Percentiles rank a stretch among this genome's conserved stretches.
These are phyloP conservation scores for Strix aluco DNA, from an alignment of 2,113 vertebrate genomes.

Conservation along the genomic window DNA sequence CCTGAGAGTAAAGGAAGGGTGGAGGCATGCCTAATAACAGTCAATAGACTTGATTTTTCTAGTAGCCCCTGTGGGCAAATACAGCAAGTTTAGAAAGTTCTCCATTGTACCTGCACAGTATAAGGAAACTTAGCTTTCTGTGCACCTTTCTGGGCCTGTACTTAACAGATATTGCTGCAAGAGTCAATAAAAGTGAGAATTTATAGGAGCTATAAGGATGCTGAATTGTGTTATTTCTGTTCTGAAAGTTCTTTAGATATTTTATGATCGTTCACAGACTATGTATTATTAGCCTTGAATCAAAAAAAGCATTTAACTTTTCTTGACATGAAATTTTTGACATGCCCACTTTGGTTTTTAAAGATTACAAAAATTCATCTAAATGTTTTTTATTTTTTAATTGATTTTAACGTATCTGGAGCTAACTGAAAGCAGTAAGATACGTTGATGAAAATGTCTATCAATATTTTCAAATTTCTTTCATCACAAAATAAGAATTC, in stretches of 20 bases:
- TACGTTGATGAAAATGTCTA: neutral
- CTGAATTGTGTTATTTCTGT: neutral
- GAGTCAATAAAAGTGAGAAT: neutral
- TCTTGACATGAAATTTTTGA: fast-evolving
- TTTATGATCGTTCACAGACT: neutral
- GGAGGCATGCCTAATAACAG: neutral
- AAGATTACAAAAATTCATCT: neutral
- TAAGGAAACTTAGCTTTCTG: neutral
- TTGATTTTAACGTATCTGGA: neutral
- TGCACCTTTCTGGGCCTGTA: neutral
- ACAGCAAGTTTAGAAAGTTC: neutral
- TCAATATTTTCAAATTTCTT: neutral
- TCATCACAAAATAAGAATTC: neutral
- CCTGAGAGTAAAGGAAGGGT: neutral
- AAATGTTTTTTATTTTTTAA: neutral
- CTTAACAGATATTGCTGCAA: neutral
- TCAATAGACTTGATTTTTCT: neutral
- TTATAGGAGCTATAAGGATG: neutral
- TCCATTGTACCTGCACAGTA: neutral
- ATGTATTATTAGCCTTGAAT: neutral
- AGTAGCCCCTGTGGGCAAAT: neutral
- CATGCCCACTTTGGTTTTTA: fast-evolving
- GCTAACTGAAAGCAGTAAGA: neutral
- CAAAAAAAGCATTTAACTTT: neutral
- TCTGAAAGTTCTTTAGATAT: neutral